Conservation (phyloP, 1,140 invertebrate genomes). For the Bombus superbus region DNA sequence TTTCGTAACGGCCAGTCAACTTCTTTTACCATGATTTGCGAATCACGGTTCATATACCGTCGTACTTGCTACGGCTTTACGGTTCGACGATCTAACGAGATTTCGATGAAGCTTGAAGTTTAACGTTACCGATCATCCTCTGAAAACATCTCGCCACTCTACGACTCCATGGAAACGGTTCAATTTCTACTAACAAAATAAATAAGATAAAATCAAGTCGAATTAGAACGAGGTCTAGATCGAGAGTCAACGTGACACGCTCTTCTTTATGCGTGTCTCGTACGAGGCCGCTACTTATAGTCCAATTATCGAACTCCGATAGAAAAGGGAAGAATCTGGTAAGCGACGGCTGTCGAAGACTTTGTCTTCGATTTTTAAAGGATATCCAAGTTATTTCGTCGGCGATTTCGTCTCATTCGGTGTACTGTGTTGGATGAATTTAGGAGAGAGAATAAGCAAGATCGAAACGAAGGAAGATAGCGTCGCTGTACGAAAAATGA, state of each 20-base stretch:
- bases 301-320: not conserved
- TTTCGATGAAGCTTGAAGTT: not conserved
- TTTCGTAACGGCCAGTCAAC: not conserved
- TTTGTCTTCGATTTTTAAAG: not conserved
- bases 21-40: not conserved
- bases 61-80: not conserved
- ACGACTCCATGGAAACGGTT: not conserved
- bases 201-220: constrained; percentile 5
- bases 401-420: not conserved
- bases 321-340: not conserved
- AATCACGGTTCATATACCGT: not conserved
- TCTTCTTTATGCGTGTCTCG: not conserved
- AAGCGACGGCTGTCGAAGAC: not conserved
- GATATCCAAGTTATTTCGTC: too few species aligned
- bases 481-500: not conserved
- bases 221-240: constrained; percentile 54
- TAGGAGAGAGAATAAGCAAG: not conserved
- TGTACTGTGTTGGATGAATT: not conserved
- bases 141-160: not conserved
- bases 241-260: constrained; percentile 33
- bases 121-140: not conserved
- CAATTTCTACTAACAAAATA: not conserved
- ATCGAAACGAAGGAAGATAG: not conserved
- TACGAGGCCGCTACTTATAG: not conserved
- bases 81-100: not conserved